Evolutionary conservation across 1,140 invertebrate species (phyloP).

Genomic region (Aporrectodea caliginosa): DNA sequence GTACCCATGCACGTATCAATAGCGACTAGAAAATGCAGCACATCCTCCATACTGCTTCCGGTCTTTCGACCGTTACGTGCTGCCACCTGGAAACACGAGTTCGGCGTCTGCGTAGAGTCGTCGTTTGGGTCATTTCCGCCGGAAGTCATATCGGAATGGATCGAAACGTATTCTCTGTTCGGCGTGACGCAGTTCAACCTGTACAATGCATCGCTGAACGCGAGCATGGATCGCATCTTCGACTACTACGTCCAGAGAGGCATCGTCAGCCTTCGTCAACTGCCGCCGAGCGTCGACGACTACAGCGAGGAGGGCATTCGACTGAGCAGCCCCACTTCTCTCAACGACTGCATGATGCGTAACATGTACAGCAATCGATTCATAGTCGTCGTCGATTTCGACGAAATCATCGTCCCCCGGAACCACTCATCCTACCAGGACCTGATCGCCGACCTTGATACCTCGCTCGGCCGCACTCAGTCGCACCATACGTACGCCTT

Average conservation of each 20-base stretch:
- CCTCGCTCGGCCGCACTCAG: neutral
- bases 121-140: neutral
- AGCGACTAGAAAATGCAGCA: neutral
- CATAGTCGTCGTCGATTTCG: slow-evolving; percentile 78
- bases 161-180: slow-evolving; percentile 3
- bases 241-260: slow-evolving; percentile 2
- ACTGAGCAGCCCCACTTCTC: slow-evolving; percentile 19
- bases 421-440: neutral
- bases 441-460: neutral
- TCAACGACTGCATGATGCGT: slow-evolving; percentile 88
- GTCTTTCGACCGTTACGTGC: slow-evolving; percentile 2
- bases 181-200: slow-evolving; percentile 19
- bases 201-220: slow-evolving; percentile 11
- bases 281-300: slow-evolving; percentile 14
- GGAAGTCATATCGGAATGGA: slow-evolving; percentile 17
- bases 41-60: neutral
- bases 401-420: slow-evolving; percentile 79
- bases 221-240: neutral
- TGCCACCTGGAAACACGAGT: slow-evolving; percentile 7
- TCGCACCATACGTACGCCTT: slow-evolving; percentile 62
- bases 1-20: slow-evolving; percentile 9
- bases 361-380: slow-evolving; percentile 79
- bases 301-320: slow-evolving; percentile 35
- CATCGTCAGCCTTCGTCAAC: slow-evolving; percentile 1
- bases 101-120: slow-evolving; percentile 12